Base-by-base conservation (phyloP, 2,113 vertebrate genomes). In the Sporophila hypoxantha region DNA sequence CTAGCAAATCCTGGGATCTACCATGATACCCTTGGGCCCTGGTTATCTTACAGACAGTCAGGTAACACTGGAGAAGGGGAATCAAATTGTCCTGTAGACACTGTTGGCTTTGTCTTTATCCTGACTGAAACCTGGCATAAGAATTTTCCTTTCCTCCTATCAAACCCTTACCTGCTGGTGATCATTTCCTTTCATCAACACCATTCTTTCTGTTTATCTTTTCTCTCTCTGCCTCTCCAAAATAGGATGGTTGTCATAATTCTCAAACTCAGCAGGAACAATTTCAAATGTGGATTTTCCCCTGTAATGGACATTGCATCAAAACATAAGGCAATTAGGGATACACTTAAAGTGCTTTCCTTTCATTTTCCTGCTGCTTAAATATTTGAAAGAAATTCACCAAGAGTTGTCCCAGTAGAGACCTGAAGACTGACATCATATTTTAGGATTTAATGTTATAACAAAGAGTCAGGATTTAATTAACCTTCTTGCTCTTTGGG, bases 381-480 rank as follows among this genome's bases (percentile, higher is more conserved):
- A 88, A n/a, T 68, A 76, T 81, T 61, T 68, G 62, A 88, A 89
- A 77, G 59, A 84, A 56, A 66, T 80, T 81, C 67, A 86, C 6
- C n/a, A 78, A 21, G 14, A 64, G 18, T n/a, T 55, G 17, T 92
- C 49, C 44, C 73, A 92, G 41, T 49, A 56, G 65, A 64, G 34
- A 88, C 32, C 8, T 4, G 3, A 86, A 73, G 70, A 75, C 59
- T 61, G 77, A 61, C 26, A 86, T 47, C 0, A 17, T 78, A 65
- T 86, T 83, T 90, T 62, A 86, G 53, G 74, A 85, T 78, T 91
- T 68, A 61, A 50, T 76, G 32, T 84, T 66, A 8, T 34, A 88
- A 83, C 50, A 66, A 65, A 61, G 53, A 92, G 64, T 27, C 34
- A 61, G 29, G 39, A 23, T 81, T 92, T 92, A 88, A 92, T 92